Evolutionary conservation across 23 tunicate genomes (phyloP).

Genomic region (Clavelina lepadiformis): DNA sequence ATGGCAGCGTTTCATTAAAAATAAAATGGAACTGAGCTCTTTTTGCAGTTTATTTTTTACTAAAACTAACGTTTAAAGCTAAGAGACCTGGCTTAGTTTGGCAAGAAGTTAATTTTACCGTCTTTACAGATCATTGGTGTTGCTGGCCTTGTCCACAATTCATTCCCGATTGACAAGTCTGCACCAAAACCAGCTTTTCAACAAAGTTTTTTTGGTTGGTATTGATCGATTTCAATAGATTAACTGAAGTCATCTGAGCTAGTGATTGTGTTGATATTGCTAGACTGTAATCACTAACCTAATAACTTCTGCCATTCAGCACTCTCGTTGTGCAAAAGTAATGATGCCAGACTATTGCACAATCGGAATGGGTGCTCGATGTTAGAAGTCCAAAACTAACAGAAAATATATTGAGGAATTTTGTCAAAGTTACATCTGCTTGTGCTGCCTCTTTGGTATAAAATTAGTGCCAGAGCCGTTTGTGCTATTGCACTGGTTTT

Average conservation of each 20-base stretch:
- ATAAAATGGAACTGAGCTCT: not conserved
- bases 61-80: too few species aligned
- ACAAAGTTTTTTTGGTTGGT: conserved; percentile 67
- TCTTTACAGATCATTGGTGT: conserved; percentile 63
- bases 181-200: conserved; percentile 89
- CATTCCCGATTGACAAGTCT: conserved; percentile 64
- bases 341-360: conserved; percentile 65
- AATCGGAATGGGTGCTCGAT: conserved; percentile 61
- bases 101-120: not conserved
- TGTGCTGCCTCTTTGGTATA: not conserved
- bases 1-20: not conserved
- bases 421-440: conserved; percentile 1
- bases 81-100: too few species aligned
- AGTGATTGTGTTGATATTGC: too few species aligned
- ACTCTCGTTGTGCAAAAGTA: conserved; percentile 60
- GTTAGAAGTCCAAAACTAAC: too few species aligned
- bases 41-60: not conserved
- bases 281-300: too few species aligned
- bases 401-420: too few species aligned
- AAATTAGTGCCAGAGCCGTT: conserved; percentile 12
- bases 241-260: conserved; percentile 1
- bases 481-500: conserved; percentile 63
- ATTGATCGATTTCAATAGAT: not conserved
- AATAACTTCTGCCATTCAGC: conserved; percentile 11
- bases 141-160: conserved; percentile 79